A percentile compares a stretch with the other conserved stretches of the same genome.
phyloP scores from a whole-genome alignment of 2,797 vertebrate genomes.

The Mycteria americana region DNA sequence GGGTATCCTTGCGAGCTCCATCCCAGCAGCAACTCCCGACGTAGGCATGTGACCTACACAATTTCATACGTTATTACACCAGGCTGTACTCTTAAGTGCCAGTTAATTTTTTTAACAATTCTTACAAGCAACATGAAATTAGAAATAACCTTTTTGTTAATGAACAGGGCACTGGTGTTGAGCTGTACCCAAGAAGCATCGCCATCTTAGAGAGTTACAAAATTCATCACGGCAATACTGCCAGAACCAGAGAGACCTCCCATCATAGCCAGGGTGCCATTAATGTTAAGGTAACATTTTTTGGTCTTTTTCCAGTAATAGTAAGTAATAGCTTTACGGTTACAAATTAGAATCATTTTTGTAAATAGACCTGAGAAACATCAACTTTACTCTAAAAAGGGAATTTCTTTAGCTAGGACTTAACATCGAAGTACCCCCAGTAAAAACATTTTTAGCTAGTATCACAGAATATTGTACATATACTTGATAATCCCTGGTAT shows the following conservation, averaged over 20 bases:
- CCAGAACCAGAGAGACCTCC: slow-evolving; percentile 44
- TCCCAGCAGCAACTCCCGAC: not conserved
- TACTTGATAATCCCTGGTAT: not conserved
- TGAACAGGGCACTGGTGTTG: slow-evolving; percentile 58
- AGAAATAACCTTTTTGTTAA: not conserved
- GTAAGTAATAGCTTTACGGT: not conserved
- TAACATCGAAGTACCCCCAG: not conserved
- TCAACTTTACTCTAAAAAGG: not conserved
- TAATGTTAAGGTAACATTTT: slow-evolving; percentile 57
- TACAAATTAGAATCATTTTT: not conserved
- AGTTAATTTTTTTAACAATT: not conserved
- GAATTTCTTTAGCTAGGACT: not conserved
- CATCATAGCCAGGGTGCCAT: slow-evolving; percentile 55
- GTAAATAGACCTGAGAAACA: not conserved
- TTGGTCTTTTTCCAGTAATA: not conserved
- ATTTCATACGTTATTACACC: not conserved
- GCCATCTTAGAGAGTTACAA: slow-evolving; percentile 62
- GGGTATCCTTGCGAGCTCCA: not conserved
- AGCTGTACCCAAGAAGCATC: slow-evolving; percentile 63
- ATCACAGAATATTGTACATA: not conserved
- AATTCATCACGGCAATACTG: slow-evolving; percentile 64
- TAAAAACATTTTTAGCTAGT: not conserved
- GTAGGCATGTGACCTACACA: not conserved
- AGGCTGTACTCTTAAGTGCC: not conserved
- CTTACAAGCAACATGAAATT: not conserved